Percentiles rank a stretch among this genome's conserved stretches.
Evolutionary conservation across 2,797 vertebrate genomes (phyloP).

Genomic region (Silurus lanzhouensis): DNA sequence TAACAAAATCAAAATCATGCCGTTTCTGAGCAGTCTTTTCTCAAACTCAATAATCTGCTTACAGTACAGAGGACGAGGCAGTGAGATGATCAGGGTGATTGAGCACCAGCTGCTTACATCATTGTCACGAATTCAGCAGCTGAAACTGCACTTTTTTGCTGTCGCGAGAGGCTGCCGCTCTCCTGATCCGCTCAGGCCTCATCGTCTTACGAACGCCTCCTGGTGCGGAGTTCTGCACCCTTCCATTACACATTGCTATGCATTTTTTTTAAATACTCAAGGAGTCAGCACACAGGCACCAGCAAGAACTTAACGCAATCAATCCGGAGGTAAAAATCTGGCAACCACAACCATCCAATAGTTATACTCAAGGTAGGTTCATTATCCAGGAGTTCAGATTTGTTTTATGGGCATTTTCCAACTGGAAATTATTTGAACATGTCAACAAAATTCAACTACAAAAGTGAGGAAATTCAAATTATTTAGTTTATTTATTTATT

Average conservation of each 20-base stretch:
- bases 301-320: slow-evolving; percentile 71
- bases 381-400: background rate
- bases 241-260: slow-evolving; percentile 79
- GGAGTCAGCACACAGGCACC: slow-evolving; percentile 71
- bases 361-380: background rate
- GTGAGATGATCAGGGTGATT: slow-evolving; percentile 50
- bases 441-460: too few species aligned
- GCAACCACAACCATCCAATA: background rate
- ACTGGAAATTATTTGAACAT: background rate
- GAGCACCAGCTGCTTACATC: slow-evolving; percentile 35
- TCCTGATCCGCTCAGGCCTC: slow-evolving; percentile 57
- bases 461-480: too few species aligned
- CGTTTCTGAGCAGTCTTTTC: background rate
- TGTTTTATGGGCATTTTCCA: background rate
- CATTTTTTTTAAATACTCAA: slow-evolving; percentile 72
- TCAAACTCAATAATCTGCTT: background rate
- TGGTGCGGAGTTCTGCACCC: slow-evolving; percentile 66
- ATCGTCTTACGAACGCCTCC: slow-evolving; percentile 61
- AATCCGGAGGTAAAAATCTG: slow-evolving; percentile 63
- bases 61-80: slow-evolving; percentile 26
- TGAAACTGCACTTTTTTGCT: slow-evolving; percentile 27
- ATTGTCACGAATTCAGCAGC: slow-evolving; percentile 22
- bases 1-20: background rate
- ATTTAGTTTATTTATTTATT: too few species aligned
- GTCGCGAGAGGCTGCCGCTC: slow-evolving; percentile 25